A percentile compares a stretch with the other conserved stretches of the same genome.
phyloP scores from a whole-genome alignment of 2,888 invertebrate species.

The Heteromyza rotundicornis region DNA sequence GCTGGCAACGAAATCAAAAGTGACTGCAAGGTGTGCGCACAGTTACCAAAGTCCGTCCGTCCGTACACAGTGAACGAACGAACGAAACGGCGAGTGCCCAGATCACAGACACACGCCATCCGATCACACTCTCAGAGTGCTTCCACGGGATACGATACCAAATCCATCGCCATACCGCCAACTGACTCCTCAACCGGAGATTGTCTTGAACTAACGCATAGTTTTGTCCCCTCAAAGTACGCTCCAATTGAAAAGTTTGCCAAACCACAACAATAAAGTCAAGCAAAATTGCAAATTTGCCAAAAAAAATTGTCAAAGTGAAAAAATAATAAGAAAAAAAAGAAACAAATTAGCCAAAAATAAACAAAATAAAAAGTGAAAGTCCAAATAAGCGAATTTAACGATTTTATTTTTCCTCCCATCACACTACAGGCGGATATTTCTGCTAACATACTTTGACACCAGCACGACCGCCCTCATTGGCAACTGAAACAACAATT shows the following conservation, averaged over 20 bases:
- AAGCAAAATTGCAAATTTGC: background rate
- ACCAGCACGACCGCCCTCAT: background rate
- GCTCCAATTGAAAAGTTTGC: too few species aligned
- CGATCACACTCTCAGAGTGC: too few species aligned
- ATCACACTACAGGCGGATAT: background rate
- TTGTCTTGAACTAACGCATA: too few species aligned
- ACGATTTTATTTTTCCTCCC: background rate
- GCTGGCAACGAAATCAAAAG: conserved; percentile 62
- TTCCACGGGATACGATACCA: too few species aligned
- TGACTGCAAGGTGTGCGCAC: conserved; percentile 53
- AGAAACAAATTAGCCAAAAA: conserved; percentile 1
- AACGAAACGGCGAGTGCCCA: background rate
- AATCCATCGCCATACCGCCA: too few species aligned
- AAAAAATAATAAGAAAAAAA: background rate
- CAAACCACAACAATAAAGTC: background rate
- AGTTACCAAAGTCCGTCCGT: background rate
- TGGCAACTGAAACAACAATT: too few species aligned
- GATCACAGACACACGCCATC: too few species aligned
- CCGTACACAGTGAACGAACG: background rate
- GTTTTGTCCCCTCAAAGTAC: too few species aligned
- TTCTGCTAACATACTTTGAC: background rate
- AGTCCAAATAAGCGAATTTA: conserved; percentile 13
- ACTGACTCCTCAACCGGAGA: too few species aligned
- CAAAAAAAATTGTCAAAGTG: background rate
- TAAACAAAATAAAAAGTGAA: conserved; percentile 23